Base-by-base conservation (phyloP, 2,888 invertebrate species). In the Ommatoiulus sabulosus region DNA sequence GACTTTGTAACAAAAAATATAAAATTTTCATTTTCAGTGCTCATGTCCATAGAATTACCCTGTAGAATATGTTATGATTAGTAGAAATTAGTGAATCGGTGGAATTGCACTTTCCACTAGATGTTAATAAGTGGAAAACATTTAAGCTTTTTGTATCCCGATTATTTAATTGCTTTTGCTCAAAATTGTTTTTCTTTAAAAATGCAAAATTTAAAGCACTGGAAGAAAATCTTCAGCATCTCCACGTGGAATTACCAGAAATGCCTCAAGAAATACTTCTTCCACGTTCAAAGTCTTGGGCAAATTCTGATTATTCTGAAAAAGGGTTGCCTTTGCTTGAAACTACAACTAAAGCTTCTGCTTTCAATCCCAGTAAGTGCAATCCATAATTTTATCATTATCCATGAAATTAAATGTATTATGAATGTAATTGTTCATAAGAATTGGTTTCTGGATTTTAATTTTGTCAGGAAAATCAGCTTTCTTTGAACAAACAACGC, bases 261-360 rank as follows among this genome's bases (percentile, higher is more conserved):
- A 80, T 80, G 80, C 12, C 35, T 80, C 80, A 80, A 80, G 80
- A 80, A 80, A 80, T 35, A 80, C 24, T 80, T 35, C 80, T 80
- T 80, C 80, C 80, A 35, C 80, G 80, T 43, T 80, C 80, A 80
- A 80, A 80, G 15, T 80, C 80, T 80, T 80, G 80, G 80, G 80
- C 80, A 15, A 80, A 80, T 35, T 80, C 80, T 12, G 80, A 80
- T 35, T 80, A 80, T 80, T 80, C 80, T 43, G 80, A 80, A 43
- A 80, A 80, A 80, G 10, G 80, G 35, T 80, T 80, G 35, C 80
- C 80, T 12, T 80, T 5, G 4, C 80, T 80, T 35, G 80, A 80
- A 80, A 12, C 35, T 80, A 24, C 80, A 7, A 80, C 80, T 80
- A 80, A 80, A 80, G 80, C 35, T 7, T 72, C 72, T 24, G 24